Evolutionary conservation across 2,113 vertebrate species (phyloP).

Genomic region (Sceloporus tristichus): DNA sequence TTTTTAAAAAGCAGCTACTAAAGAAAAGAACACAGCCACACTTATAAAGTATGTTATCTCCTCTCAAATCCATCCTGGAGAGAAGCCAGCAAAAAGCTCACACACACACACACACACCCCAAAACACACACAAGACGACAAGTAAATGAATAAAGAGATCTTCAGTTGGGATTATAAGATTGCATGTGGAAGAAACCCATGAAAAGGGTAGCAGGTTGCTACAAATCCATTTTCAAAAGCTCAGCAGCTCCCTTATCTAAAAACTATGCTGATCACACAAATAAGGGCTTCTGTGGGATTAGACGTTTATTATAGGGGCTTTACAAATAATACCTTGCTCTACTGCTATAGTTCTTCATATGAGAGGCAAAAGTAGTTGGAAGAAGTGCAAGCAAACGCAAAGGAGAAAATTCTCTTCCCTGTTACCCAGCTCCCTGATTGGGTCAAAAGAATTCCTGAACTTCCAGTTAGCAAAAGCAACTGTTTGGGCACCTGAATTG

Average conservation of each 20-base stretch:
- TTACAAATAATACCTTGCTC: not conserved
- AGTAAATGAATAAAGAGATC: not conserved
- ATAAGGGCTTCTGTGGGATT: not conserved
- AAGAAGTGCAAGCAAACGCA: not conserved
- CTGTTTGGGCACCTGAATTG: not conserved
- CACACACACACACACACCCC: too few species aligned
- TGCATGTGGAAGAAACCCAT: not conserved
- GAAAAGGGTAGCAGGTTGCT: slow-evolving; percentile 2
- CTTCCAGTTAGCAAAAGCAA: not conserved
- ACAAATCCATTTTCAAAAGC: slow-evolving; percentile 29
- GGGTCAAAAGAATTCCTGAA: not conserved
- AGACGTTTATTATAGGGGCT: not conserved
- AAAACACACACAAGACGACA: not conserved
- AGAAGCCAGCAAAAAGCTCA: not conserved
- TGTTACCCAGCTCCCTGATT: not conserved
- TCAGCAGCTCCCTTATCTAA: not conserved
- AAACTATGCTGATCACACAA: not conserved
- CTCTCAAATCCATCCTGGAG: slow-evolving; percentile 30
- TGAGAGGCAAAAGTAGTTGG: not conserved
- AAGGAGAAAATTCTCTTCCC: not conserved
- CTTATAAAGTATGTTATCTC: not conserved
- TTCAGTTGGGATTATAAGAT: not conserved
- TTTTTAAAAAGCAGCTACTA: slow-evolving; percentile 28
- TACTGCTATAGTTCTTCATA: not conserved
- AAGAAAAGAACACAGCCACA: rapidly evolving